These are phyloP conservation scores for Prunella himalayana DNA, from an alignment of 2,113 vertebrate genomes.

Conservation along the genomic window DNA sequence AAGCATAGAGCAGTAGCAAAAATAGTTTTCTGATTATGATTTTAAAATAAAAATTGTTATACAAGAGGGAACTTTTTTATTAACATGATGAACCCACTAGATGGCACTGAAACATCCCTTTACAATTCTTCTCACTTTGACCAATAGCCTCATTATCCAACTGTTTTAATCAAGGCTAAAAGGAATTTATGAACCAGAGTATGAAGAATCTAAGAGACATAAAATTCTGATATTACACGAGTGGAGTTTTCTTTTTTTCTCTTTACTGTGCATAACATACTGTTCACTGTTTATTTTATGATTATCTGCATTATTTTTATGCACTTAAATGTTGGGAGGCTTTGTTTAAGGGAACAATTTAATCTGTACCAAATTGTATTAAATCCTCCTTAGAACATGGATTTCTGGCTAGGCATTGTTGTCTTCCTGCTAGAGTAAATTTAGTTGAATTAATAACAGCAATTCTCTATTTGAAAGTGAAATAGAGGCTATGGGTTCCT, in stretches of 20 bases:
- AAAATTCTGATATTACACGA: background rate
- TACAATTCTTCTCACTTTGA: background rate
- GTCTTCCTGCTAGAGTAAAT: background rate
- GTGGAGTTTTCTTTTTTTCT: background rate
- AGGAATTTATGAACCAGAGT: background rate
- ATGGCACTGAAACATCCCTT: conserved; percentile 30
- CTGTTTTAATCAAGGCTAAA: background rate
- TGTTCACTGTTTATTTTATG: background rate
- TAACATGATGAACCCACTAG: background rate
- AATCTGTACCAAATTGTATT: background rate
- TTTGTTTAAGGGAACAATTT: background rate
- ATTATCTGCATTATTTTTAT: background rate
- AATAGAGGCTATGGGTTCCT: background rate
- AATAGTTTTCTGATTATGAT: background rate
- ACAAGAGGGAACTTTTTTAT: background rate
- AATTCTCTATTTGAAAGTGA: background rate
- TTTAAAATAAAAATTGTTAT: background rate
- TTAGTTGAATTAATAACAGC: background rate
- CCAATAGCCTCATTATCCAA: background rate
- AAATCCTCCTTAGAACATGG: background rate
- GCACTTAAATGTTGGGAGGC: background rate
- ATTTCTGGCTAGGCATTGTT: background rate
- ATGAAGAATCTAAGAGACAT: background rate
- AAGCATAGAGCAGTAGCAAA: background rate
- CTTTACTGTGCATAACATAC: background rate